Conservation (phyloP, 2,888 invertebrate species). For the Drosophila melanocephala region DNA sequence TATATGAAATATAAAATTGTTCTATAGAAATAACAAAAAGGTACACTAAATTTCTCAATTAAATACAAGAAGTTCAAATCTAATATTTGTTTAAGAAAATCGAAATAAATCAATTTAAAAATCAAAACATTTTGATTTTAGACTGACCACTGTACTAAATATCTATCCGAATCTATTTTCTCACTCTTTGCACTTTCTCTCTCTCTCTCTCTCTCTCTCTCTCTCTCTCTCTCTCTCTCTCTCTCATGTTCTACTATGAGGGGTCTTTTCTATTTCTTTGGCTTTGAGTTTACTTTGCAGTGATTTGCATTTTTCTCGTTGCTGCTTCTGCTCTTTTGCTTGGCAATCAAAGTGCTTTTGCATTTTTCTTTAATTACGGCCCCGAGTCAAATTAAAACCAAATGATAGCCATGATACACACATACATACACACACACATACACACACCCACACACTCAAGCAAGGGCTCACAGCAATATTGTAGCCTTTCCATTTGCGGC, state of each 20-base stretch:
- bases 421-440: slow-evolving; percentile 23
- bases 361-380: slow-evolving; percentile 80
- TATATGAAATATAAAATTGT: not conserved
- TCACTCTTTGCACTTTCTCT: slow-evolving; percentile 1
- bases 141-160: not conserved
- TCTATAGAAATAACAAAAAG: not conserved
- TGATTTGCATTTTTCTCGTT: slow-evolving; percentile 63
- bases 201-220: slow-evolving; percentile 13
- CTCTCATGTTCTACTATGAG: not conserved
- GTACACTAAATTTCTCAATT: not conserved
- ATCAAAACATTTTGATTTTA: not conserved
- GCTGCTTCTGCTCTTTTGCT: slow-evolving; percentile 28
- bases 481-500: slow-evolving; percentile 45
- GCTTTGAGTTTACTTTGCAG: slow-evolving; percentile 37
- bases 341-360: slow-evolving; percentile 73
- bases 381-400: slow-evolving; percentile 76
- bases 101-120: not conserved
- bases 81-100: not conserved
- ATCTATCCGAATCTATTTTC: not conserved
- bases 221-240: not conserved
- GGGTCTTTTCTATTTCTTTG: slow-evolving; percentile 21
- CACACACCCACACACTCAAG: slow-evolving; percentile 18
- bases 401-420: slow-evolving; percentile 60
- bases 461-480: slow-evolving; percentile 18
- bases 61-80: not conserved